These are phyloP conservation scores for Phrynocephalus vlangalii DNA, from an alignment of 2,797 vertebrate genomes.

Conservation along the genomic window DNA sequence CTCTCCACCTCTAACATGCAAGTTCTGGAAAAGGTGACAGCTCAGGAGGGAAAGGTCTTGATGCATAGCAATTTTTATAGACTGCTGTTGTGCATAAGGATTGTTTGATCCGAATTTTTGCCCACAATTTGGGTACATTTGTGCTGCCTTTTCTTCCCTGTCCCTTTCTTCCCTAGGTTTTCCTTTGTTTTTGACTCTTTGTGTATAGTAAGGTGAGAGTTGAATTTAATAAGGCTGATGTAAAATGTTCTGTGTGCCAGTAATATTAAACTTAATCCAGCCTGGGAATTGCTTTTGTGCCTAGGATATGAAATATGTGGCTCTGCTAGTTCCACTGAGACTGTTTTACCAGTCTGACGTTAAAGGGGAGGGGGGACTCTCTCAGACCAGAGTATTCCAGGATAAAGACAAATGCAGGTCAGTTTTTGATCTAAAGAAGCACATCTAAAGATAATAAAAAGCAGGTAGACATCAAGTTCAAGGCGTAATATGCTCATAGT, in stretches of 20 bases:
- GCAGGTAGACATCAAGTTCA: constrained; percentile 52
- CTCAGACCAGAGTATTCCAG: constrained; percentile 67
- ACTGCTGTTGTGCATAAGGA: neutral
- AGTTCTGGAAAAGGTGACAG: neutral
- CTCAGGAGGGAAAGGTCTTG: neutral
- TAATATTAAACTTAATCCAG: constrained; percentile 79
- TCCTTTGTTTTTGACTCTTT: constrained; percentile 69
- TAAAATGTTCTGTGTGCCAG: constrained; percentile 63
- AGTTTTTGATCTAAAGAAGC: constrained; percentile 63
- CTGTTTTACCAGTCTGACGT: constrained; percentile 72
- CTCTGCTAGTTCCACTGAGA: constrained; percentile 68
- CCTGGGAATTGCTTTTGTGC: constrained; percentile 76
- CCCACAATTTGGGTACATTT: neutral
- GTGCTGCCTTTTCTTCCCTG: neutral
- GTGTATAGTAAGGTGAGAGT: constrained; percentile 60
- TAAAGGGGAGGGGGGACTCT: constrained; percentile 68
- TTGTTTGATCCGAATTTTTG: neutral
- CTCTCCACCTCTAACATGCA: neutral
- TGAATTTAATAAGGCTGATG: constrained; percentile 76
- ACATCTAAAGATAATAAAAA: constrained; percentile 58
- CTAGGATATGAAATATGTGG: constrained; percentile 74
- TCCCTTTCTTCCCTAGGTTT: constrained; percentile 36
- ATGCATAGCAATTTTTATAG: neutral
- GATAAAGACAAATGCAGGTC: constrained; percentile 66
- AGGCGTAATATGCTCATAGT: constrained; percentile 25